Conservation (phyloP, 92 coral and sea anemone species). For the Phymanthus crucifer region DNA sequence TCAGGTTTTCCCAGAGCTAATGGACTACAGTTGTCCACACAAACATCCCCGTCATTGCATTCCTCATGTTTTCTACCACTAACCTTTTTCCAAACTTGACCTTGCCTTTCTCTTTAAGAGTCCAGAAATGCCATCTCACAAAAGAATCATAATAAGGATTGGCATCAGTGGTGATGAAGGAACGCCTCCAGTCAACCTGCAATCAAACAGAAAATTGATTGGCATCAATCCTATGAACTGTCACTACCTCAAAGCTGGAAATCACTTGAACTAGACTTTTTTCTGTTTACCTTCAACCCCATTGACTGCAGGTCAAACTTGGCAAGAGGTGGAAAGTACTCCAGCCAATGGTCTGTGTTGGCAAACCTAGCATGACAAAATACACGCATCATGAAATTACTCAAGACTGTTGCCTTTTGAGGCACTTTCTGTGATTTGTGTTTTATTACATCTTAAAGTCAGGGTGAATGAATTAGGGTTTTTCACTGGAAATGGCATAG, state of each 20-base stretch:
- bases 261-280: no score
- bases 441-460: no score
- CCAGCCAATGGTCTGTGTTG: slow-evolving; percentile 86
- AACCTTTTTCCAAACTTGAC: slow-evolving; percentile 98
- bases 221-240: not conserved
- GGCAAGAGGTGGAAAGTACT: slow-evolving; percentile 92
- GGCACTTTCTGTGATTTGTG: no score
- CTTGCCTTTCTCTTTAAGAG: slow-evolving; percentile 91
- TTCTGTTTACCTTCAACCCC: slow-evolving; percentile 99
- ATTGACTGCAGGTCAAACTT: slow-evolving; percentile 82
- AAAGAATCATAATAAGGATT: slow-evolving; percentile 98
- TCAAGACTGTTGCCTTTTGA: not conserved
- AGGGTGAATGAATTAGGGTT: no score
- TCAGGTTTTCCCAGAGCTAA: no score
- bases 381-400: not conserved
- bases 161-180: slow-evolving; percentile 91
- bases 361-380: slow-evolving; percentile 69
- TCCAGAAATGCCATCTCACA: slow-evolving; percentile 99
- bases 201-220: not conserved
- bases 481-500: no score
- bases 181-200: slow-evolving; percentile 97
- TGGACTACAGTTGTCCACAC: not conserved
- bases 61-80: not conserved
- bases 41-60: not conserved
- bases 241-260: no score